A percentile compares a stretch with the other conserved stretches of the same genome.
Conservation (phyloP, 2,797 vertebrate species). For the Okamejei kenojei region DNA sequence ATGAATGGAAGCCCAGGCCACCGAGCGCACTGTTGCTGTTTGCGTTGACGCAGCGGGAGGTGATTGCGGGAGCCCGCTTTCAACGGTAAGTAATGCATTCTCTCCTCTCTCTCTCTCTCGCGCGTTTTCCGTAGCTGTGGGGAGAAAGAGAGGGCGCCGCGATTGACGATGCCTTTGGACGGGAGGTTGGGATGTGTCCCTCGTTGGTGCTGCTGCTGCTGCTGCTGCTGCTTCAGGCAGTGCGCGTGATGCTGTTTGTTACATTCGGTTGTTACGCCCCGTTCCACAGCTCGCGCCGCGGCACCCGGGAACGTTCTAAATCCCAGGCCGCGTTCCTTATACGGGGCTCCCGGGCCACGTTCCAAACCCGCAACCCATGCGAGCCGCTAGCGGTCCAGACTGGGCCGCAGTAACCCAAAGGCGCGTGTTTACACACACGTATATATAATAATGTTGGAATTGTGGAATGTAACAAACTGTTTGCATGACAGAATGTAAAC, state of each 20-base stretch:
- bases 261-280: neutral
- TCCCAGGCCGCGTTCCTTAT: too few species aligned
- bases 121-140: too few species aligned
- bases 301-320: neutral
- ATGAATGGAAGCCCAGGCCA: neutral
- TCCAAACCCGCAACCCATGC: too few species aligned
- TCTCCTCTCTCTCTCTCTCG: too few species aligned
- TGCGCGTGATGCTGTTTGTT: conserved; percentile 17
- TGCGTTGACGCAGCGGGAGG: neutral
- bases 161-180: neutral
- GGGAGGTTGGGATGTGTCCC: neutral
- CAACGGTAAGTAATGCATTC: neutral
- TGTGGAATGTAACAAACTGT: too few species aligned
- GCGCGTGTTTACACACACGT: neutral
- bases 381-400: neutral
- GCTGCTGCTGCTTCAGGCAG: neutral
- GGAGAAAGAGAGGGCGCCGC: too few species aligned
- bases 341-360: too few species aligned
- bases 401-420: neutral
- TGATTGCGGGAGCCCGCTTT: neutral
- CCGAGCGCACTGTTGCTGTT: too few species aligned
- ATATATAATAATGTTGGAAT: too few species aligned
- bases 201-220: neutral
- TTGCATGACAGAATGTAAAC: neutral
- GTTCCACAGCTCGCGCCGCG: neutral